These are phyloP conservation scores for Caenorhabditis sp. DNA, from an alignment of 2,888 invertebrate species.

Conservation along the genomic window DNA sequence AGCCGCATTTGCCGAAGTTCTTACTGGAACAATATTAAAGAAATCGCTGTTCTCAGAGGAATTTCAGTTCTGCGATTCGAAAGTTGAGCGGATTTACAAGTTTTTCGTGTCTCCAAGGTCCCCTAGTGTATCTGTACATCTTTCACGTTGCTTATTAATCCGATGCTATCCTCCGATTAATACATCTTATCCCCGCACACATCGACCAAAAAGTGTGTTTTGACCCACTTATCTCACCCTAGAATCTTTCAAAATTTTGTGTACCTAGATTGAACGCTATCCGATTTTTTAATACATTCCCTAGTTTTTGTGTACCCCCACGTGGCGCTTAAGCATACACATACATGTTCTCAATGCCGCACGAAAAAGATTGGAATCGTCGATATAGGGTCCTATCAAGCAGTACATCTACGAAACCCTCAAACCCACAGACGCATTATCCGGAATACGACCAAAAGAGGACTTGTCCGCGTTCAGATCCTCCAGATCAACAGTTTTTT, in stretches of 20 bases:
- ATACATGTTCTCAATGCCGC: not conserved
- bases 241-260: not conserved
- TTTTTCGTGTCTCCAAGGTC: no score
- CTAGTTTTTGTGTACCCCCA: slow-evolving; percentile 5
- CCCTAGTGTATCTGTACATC: no score
- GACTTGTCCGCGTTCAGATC: slow-evolving; percentile 1
- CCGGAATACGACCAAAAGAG: slow-evolving; percentile 20
- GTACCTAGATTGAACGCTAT: not conserved
- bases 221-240: not conserved
- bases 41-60: no score
- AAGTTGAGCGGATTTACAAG: no score
- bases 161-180: no score
- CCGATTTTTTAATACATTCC: not conserved
- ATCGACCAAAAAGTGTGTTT: not conserved
- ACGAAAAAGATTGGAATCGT: not conserved
- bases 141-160: no score
- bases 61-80: no score
- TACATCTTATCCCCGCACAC: no score
- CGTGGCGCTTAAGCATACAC: not conserved
- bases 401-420: slow-evolving; percentile 8
- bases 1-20: no score
- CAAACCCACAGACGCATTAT: not conserved
- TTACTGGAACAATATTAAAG: no score
- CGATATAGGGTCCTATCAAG: slow-evolving; percentile 3
- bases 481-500: no score